Evolutionary conservation across 2,113 vertebrate species (phyloP).

Genomic region (Perca schrenkii): DNA sequence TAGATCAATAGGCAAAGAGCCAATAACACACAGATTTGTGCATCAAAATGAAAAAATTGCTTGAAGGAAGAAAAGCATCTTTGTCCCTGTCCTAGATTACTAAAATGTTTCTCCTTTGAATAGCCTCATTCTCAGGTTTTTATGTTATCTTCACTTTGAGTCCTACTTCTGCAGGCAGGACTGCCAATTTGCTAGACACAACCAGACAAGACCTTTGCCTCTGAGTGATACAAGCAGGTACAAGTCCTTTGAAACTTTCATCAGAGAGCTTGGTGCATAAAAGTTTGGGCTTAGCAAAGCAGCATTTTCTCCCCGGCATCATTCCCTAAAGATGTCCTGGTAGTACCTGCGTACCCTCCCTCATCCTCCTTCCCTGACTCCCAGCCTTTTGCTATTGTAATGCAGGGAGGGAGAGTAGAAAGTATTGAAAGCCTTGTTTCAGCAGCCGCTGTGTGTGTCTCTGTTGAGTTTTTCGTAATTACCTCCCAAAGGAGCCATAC

Average conservation of each 20-base stretch:
- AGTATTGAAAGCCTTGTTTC: conserved; percentile 74
- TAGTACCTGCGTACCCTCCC: conserved; percentile 22
- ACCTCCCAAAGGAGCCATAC: conserved; percentile 82
- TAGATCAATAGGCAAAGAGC: conserved; percentile 44
- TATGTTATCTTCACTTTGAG: conserved; percentile 22
- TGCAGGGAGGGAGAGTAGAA: conserved; percentile 54
- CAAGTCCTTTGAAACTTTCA: conserved; percentile 27
- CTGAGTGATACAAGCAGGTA: conserved; percentile 34
- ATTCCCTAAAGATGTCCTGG: conserved; percentile 54
- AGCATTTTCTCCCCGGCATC: conserved; percentile 23
- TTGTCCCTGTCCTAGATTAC: conserved; percentile 54
- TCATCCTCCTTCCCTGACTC: conserved; percentile 50
- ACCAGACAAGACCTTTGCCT: conserved; percentile 22
- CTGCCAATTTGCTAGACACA: conserved; percentile 31
- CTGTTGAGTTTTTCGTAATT: conserved; percentile 85
- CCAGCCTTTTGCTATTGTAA: conserved; percentile 69
- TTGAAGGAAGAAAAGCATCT: conserved; percentile 55
- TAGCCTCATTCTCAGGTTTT: conserved; percentile 26
- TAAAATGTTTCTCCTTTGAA: conserved; percentile 43
- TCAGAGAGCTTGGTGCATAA: conserved; percentile 26
- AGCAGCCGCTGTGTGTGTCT: conserved; percentile 77
- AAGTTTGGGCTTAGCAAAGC: conserved; percentile 57
- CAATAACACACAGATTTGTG: conserved; percentile 38
- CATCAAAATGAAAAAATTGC: conserved; percentile 51
- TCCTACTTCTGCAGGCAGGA: conserved; percentile 7